phyloP scores from a whole-genome alignment of 2,888 invertebrate genomes.

The Copidosoma aretas region DNA sequence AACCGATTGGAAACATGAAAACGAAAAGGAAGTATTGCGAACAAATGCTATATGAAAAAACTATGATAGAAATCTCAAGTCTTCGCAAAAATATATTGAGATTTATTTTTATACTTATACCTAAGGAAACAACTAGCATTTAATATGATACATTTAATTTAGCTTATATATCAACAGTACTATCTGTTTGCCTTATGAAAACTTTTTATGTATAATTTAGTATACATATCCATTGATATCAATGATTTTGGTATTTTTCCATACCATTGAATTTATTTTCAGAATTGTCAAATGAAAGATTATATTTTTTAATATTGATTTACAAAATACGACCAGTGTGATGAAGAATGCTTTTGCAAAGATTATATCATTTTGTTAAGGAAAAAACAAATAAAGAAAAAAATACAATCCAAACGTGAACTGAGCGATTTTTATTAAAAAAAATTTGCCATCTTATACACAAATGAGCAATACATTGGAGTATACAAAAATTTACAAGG shows the following conservation, averaged over 20 bases:
- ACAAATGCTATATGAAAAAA: no score
- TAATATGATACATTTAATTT: constrained; percentile 20
- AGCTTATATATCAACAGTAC: constrained; percentile 12
- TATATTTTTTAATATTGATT: constrained; percentile 20
- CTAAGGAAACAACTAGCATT: constrained; percentile 20
- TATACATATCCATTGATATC: constrained; percentile 22
- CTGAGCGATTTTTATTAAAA: constrained; percentile 19
- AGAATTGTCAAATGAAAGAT: constrained; percentile 18
- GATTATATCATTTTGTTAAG: constrained; percentile 25
- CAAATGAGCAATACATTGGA: constrained; percentile 1
- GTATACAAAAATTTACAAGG: constrained; percentile 12
- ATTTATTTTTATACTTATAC: constrained; percentile 37
- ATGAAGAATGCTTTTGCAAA: constrained; percentile 18
- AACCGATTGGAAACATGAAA: no score
- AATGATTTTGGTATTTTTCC: constrained; percentile 9
- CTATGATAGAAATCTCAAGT: no score
- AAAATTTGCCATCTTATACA: constrained; percentile 8
- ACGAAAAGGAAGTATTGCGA: no score
- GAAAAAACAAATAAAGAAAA: constrained; percentile 18
- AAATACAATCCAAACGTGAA: constrained; percentile 2
- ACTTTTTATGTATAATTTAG: constrained; percentile 11
- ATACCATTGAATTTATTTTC: constrained; percentile 7
- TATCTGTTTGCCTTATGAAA: constrained; percentile 26
- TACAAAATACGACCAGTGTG: constrained; percentile 8
- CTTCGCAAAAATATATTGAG: constrained; percentile 11